These are phyloP conservation scores for Brachyistius frenatus DNA, from an alignment of 2,113 vertebrate genomes.

Conservation along the genomic window DNA sequence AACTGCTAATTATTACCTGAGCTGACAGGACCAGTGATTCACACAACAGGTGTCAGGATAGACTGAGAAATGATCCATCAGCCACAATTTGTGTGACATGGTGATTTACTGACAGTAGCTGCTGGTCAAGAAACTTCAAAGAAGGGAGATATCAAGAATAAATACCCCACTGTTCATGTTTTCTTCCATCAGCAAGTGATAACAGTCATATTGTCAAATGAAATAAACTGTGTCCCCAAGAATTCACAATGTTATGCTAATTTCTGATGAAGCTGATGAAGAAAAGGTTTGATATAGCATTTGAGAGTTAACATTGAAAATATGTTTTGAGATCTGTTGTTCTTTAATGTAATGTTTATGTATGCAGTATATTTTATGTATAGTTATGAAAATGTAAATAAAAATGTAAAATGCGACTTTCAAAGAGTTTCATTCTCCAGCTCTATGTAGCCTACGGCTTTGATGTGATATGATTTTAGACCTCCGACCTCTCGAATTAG, in stretches of 20 bases:
- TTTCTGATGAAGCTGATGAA: conserved; percentile 21
- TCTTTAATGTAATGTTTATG: conserved; percentile 57
- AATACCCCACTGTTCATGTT: background rate
- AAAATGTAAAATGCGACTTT: conserved; percentile 46
- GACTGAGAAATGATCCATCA: background rate
- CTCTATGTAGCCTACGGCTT: background rate
- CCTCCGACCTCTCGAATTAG: background rate
- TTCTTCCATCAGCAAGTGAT: background rate
- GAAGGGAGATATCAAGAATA: background rate
- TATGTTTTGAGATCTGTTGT: conserved; percentile 55
- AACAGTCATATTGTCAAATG: background rate
- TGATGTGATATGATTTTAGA: background rate
- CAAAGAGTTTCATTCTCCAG: background rate
- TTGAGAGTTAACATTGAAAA: conserved; percentile 31
- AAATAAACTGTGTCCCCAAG: background rate
- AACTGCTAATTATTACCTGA: conserved; percentile 3
- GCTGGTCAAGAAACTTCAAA: conserved; percentile 22
- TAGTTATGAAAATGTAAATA: conserved; percentile 53
- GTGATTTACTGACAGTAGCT: conserved; percentile 6
- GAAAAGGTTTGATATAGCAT: conserved; percentile 13
- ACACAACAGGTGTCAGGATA: background rate
- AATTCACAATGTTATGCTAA: background rate
- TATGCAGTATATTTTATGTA: conserved; percentile 38
- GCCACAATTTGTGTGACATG: background rate
- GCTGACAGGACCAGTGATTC: background rate